These are phyloP conservation scores for Apotomis turbidana DNA, from an alignment of 2,888 invertebrate genomes.

Conservation along the genomic window DNA sequence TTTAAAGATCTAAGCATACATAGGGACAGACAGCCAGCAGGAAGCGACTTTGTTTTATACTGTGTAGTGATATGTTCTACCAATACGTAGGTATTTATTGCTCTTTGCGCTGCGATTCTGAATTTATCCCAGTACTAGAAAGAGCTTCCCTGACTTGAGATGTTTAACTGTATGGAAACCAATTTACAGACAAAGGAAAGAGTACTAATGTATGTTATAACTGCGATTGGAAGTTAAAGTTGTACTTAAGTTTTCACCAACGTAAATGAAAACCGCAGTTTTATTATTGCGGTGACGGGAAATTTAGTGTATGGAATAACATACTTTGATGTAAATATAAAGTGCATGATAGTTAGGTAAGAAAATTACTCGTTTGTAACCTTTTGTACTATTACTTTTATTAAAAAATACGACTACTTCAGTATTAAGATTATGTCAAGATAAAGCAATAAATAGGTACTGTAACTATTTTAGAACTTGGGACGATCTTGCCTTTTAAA, in stretches of 20 bases:
- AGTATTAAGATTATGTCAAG: conserved; percentile 9
- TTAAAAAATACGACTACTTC: conserved; percentile 10
- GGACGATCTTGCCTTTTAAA: background rate
- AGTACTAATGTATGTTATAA: conserved; percentile 3
- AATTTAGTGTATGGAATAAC: background rate
- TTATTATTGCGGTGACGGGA: conserved; percentile 19
- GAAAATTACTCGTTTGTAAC: conserved; percentile 7
- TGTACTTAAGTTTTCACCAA: conserved; percentile 18
- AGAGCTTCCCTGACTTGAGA: too few relatives aligned
- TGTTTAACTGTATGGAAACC: background rate
- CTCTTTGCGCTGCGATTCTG: too few relatives aligned
- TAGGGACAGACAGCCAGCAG: too few relatives aligned
- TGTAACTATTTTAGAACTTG: background rate
- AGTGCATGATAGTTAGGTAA: conserved; percentile 13
- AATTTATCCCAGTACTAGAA: too few relatives aligned
- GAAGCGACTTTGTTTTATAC: too few relatives aligned
- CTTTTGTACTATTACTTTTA: conserved; percentile 28
- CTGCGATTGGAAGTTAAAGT: conserved; percentile 12
- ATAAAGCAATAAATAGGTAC: conserved; percentile 31
- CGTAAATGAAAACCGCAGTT: conserved; percentile 28
- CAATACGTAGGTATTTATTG: too few relatives aligned
- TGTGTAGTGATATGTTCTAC: too few relatives aligned
- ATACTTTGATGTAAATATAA: conserved; percentile 6
- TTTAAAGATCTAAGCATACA: too few relatives aligned
- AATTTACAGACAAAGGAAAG: background rate